These are phyloP conservation scores for Rhinoderma darwinii DNA, from an alignment of 2,113 vertebrate species.

Conservation along the genomic window DNA sequence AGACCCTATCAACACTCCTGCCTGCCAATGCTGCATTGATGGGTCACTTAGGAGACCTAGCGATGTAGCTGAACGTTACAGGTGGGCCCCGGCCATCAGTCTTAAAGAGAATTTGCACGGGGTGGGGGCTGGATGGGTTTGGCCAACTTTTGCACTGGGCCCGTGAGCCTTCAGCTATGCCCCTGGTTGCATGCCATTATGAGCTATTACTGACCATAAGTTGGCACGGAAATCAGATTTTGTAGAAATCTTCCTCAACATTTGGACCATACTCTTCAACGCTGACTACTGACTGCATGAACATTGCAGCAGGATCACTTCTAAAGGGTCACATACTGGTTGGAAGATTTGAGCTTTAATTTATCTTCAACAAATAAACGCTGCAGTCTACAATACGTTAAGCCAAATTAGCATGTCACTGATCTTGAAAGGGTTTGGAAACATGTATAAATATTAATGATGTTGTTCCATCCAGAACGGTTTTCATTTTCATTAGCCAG, in stretches of 20 bases:
- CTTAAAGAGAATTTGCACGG: no score
- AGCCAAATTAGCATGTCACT: constrained; percentile 19
- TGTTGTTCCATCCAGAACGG: constrained; percentile 32
- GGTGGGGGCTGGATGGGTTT: no score
- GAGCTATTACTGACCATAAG: not conserved
- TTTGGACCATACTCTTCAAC: not conserved
- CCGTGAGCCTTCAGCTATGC: no score
- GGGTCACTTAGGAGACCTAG: no score
- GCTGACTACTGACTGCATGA: not conserved
- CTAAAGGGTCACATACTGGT: not conserved
- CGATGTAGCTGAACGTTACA: no score
- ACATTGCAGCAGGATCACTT: not conserved
- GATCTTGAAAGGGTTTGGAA: constrained; percentile 17
- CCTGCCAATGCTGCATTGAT: no score
- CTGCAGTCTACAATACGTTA: not conserved
- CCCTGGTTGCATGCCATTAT: no score
- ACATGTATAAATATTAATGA: constrained; percentile 46
- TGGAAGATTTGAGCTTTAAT: constrained; percentile 15
- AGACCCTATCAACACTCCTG: no score
- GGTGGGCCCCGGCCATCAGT: no score
- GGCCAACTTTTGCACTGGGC: no score
- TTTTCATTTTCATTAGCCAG: constrained; percentile 37
- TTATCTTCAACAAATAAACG: not conserved
- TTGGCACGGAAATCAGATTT: not conserved
- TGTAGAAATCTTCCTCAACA: not conserved